Conservation (phyloP, 2,113 vertebrate genomes). For the Chunga burmeisteri region DNA sequence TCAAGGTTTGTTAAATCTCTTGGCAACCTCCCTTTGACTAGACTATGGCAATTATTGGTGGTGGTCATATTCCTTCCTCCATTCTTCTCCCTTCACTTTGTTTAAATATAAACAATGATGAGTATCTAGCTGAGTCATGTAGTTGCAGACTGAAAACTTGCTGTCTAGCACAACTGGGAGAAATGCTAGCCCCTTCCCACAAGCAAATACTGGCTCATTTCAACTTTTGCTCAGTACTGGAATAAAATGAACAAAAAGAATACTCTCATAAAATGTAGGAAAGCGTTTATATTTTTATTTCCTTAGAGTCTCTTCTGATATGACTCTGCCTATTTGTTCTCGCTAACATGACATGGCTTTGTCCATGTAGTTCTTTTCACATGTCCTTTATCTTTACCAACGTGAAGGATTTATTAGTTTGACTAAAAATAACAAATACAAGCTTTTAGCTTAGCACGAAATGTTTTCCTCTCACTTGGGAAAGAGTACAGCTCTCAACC, state of each 20-base stretch:
- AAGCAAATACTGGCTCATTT: neutral
- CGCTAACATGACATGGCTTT: neutral
- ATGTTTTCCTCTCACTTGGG: conserved; percentile 28
- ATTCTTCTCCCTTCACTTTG: neutral
- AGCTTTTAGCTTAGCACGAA: neutral
- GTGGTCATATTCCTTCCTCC: neutral
- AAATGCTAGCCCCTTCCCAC: neutral
- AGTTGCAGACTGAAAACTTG: neutral
- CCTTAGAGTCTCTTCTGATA: neutral
- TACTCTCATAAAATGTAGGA: neutral
- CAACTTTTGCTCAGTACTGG: neutral
- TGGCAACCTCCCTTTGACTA: neutral
- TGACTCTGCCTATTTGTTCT: neutral
- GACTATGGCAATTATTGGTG: neutral
- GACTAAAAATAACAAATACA: conserved; percentile 39
- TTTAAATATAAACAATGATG: neutral
- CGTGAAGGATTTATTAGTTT: neutral
- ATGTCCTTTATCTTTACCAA: conserved; percentile 26
- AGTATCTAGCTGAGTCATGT: neutral
- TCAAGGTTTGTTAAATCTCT: neutral
- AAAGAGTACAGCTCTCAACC: neutral
- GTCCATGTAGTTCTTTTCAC: neutral
- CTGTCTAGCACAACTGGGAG: neutral
- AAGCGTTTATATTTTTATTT: neutral
- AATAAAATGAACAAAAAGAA: neutral